A percentile compares a stretch with the other conserved stretches of the same genome.
phyloP scores from a whole-genome alignment of 2,888 invertebrate genomes.

The Meganola albula region DNA sequence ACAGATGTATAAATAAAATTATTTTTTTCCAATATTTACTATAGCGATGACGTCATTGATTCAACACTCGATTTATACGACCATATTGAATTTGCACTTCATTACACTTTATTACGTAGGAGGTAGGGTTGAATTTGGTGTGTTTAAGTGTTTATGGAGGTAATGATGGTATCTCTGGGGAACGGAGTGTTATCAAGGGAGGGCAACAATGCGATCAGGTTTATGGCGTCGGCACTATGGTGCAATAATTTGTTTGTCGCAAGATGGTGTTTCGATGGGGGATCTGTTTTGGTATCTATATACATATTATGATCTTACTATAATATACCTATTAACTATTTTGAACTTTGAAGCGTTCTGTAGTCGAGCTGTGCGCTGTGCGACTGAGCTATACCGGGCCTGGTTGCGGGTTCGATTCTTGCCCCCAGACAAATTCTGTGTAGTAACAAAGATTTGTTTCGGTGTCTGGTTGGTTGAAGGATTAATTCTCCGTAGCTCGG shows the following conservation, averaged over 20 bases:
- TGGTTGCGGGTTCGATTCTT: background rate
- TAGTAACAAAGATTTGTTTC: background rate
- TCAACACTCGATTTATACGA: slow-evolving; percentile 5
- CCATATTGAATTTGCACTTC: slow-evolving; percentile 5
- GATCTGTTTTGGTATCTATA: slow-evolving; percentile 3
- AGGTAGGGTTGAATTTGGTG: background rate
- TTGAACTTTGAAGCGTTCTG: no score
- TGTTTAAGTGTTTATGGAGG: background rate
- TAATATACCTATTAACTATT: no score
- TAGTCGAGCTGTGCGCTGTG: no score
- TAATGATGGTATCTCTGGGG: slow-evolving; percentile 28
- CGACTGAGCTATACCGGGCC: no score
- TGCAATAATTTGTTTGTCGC: slow-evolving; percentile 25
- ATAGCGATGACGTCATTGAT: slow-evolving; percentile 13
- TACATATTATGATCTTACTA: no score
- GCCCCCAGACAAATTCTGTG: background rate
- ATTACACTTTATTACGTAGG: background rate
- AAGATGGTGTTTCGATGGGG: slow-evolving; percentile 18
- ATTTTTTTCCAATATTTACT: no score
- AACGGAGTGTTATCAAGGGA: slow-evolving; percentile 32
- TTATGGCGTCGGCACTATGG: slow-evolving; percentile 18
- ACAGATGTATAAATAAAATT: no score
- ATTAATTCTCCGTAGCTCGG: background rate
- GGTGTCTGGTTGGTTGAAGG: background rate
- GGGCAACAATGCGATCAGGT: slow-evolving; percentile 10